Conservation (phyloP, 1,140 invertebrate species). For the Sinonovacula constricta region DNA sequence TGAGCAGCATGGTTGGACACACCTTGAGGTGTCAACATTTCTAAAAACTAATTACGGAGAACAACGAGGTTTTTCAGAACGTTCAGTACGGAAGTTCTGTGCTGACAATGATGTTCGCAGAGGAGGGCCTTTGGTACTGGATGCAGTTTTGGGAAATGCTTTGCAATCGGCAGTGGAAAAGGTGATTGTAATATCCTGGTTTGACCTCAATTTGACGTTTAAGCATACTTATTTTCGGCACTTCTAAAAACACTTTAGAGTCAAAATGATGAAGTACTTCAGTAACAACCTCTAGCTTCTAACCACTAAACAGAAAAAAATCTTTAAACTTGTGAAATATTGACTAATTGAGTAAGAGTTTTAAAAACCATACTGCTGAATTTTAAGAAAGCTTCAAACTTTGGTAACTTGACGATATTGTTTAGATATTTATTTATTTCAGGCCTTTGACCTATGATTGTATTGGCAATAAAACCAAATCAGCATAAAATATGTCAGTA, state of each 20-base stretch:
- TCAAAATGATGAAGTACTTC: background rate
- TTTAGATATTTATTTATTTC: background rate
- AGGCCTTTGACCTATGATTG: background rate
- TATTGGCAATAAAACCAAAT: background rate
- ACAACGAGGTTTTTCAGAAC: background rate
- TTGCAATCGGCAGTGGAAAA: background rate
- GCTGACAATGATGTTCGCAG: background rate
- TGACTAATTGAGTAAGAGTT: background rate
- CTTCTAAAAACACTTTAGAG: too few relatives aligned
- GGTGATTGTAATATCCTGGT: background rate
- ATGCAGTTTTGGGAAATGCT: background rate
- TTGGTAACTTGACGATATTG: background rate
- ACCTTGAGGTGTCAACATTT: background rate
- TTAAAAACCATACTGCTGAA: background rate
- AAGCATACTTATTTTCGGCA: too few relatives aligned
- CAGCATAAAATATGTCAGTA: background rate
- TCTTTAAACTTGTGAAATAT: background rate
- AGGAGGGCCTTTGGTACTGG: constrained; percentile 3
- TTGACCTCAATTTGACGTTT: background rate
- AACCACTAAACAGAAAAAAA: too few relatives aligned
- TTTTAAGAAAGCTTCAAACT: constrained; percentile 1
- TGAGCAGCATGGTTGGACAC: constrained; percentile 1
- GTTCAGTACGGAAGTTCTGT: constrained; percentile 2
- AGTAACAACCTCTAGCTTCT: too few relatives aligned
- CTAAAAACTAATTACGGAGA: background rate